phyloP scores from a whole-genome alignment of 2,888 invertebrate genomes.

The Spilosoma lubricipeda region DNA sequence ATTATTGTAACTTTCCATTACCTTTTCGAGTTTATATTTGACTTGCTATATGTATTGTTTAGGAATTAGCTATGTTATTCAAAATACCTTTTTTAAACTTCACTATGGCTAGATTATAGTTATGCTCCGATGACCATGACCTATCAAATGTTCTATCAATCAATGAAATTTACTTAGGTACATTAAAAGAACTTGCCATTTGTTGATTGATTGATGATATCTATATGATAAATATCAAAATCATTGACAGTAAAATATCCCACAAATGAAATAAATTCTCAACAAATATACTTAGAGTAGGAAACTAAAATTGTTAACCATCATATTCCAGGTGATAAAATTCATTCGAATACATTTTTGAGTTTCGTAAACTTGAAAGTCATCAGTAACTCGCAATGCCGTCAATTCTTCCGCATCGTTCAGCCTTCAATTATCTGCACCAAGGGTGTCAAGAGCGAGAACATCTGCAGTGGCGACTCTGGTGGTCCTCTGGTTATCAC shows the following conservation, averaged over 20 bases:
- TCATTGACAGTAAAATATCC: no score
- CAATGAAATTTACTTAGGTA: no score
- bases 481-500: conserved; percentile 60
- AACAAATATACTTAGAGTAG: neutral
- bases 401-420: conserved; percentile 41
- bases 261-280: no score
- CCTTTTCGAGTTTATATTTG: no score
- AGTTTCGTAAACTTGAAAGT: conserved; percentile 44
- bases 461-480: conserved; percentile 63
- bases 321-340: conserved; percentile 24
- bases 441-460: conserved; percentile 50
- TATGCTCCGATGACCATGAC: neutral
- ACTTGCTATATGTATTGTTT: no score
- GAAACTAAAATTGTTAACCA: neutral
- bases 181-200: no score
- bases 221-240: no score
- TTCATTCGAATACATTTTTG: conserved; percentile 17
- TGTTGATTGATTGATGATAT: no score
- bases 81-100: neutral
- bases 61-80: no score
- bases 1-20: neutral
- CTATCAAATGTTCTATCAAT: neutral
- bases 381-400: conserved; percentile 51
- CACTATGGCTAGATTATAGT: neutral
- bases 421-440: conserved; percentile 58